Evolutionary conservation across 92 coral and sea anemone genomes (phyloP), one percentile per base, ranked within the genome.

Genomic region (Porites cylindrica): DNA sequence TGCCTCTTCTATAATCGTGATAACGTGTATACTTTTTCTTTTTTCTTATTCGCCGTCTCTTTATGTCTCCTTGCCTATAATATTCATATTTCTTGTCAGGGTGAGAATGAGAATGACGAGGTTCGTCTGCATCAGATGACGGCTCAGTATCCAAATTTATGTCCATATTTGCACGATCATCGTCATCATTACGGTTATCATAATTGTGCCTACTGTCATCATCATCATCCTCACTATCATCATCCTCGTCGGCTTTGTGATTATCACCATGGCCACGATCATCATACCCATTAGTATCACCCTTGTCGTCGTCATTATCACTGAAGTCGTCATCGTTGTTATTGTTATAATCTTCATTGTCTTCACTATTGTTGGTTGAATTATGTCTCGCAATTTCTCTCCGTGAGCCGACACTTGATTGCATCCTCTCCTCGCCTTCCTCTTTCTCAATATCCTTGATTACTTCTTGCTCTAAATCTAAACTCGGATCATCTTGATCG

Each of bases 351-450:
- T 21, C 38, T 26, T 71, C 86, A 24, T 10, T 14, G n/a, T 50
- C 29, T 17, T 64, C 62, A 8, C 51, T 38, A 50, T 51, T 11
- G 18, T 52, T 23, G 47, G 61, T 5, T 2, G 69, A 21, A 16
- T 21, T 47, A 6, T 80, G 19, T 52, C 61, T 47, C 50, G 10
- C 71, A 23, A 72, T 60, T 21, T 83, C 79, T 43, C n/a, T 43
- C 1, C 59, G 72, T 13, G 87, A 83, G 87, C 70, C 87, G 52
- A 53, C 87, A 83, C 24, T 59, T 16, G 79, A 83, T 43, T 43
- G 78, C 79, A 61, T 65, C 63, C 8, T 62, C 62, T 62, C 87
- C 71, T 83, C 72, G 62, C 51, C 63, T 20, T 83, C 80, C 87
- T 72, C 87, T 1, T 83, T 38, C 87, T 73, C 87, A 8, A 18